phyloP scores from a whole-genome alignment of 2,797 vertebrate species.

The Rhynchonycteris naso region DNA sequence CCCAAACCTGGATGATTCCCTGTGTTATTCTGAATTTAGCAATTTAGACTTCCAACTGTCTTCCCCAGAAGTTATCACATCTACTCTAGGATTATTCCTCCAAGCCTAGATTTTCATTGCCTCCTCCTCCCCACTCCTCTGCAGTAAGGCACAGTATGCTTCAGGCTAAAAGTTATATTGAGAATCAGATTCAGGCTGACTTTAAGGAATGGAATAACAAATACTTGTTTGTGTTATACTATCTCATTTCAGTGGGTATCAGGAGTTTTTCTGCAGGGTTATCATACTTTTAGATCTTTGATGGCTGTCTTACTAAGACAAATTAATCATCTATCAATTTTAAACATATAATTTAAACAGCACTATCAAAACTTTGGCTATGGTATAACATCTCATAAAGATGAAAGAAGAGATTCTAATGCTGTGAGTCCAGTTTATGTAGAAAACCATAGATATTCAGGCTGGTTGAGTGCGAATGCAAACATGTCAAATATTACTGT shows the following conservation, averaged over 20 bases:
- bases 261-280: slow-evolving; percentile 19
- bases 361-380: slow-evolving; percentile 44
- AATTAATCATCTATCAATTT: slow-evolving; percentile 52
- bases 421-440: background rate
- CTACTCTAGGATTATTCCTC: background rate
- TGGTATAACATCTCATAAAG: background rate
- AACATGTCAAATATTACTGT: background rate
- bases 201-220: slow-evolving; percentile 49
- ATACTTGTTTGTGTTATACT: background rate
- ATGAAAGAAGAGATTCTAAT: slow-evolving; percentile 6
- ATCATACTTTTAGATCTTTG: slow-evolving; percentile 33
- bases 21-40: background rate
- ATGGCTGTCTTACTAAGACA: background rate
- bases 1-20: background rate
- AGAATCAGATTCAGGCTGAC: background rate
- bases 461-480: background rate
- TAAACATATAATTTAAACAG: slow-evolving; percentile 49
- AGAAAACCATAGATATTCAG: background rate
- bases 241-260: background rate
- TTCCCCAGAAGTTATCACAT: background rate
- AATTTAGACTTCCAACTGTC: background rate
- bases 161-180: background rate
- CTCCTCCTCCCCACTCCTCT: background rate
- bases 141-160: background rate
- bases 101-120: background rate